Evolutionary conservation across 2,797 vertebrate species (phyloP), one percentile per base, ranked within the genome.

Genomic region (Danio aesculapii): DNA sequence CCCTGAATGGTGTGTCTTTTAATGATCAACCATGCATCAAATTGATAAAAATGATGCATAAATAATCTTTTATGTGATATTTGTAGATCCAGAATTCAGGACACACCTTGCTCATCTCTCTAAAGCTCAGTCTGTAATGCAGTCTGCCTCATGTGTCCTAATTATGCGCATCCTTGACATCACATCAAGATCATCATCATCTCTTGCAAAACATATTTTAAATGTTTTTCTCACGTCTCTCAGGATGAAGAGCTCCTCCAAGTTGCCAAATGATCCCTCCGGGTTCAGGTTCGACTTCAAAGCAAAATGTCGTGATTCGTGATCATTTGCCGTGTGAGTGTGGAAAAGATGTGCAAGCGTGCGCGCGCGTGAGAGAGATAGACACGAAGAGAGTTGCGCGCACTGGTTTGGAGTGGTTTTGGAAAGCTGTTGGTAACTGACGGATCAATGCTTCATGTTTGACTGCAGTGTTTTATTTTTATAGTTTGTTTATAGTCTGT

Each of bases 251-350:
- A 90, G 89, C 88, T 86, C 86, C 73, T 75, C 75, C 14, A 47
- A 78, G 66, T 9, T 68, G 73, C 63, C 46, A 84, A 89, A 88
- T 89, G 84, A 86, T 86, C 84, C 84, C 88, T 87, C 79, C 76
- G 72, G 52, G 84, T 86, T 74, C 84, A 63, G 47, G 67, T 62
- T 61, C 73, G n/a, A 14, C 57, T 81, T 62, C 59, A 19, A 63
- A 10, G 70, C 39, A 53, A 19, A 19, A 19, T 30, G 11, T 71
- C 67, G 55, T 76, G 80, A 71, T 7, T 75, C 62, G 61, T 79
- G 82, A 71, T 66, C 49, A 64, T 30, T 30, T 30, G 30, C 30
- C 30, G n/a, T n/a, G n/a, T 50, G 44, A 57, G 30, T 66, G 62
- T 63, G 70, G 77, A 71, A 44, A 52, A 21, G 77, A 77, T 70